A percentile compares a stretch with the other conserved stretches of the same genome.
These are phyloP conservation scores for Ochotona curzoniae DNA, from an alignment of 2,113 vertebrate species.

Conservation along the genomic window DNA sequence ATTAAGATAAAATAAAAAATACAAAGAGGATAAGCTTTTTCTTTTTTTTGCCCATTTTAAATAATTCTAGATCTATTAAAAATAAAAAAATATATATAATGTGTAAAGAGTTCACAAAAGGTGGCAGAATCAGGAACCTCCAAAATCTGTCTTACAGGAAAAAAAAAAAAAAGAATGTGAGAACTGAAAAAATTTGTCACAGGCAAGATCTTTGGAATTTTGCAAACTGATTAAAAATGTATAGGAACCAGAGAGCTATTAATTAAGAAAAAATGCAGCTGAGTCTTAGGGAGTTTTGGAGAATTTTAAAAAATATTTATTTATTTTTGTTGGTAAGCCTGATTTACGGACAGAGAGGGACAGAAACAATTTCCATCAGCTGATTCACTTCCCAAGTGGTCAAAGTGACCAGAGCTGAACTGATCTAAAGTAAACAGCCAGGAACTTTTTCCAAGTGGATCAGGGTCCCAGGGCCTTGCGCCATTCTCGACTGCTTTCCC, in stretches of 20 bases:
- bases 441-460: no score
- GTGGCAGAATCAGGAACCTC: neutral
- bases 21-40: neutral
- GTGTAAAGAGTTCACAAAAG: neutral
- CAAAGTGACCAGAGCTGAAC: no score
- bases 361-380: no score
- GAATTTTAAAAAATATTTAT: neutral
- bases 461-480: no score
- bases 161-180: neutral
- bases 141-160: neutral
- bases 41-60: neutral
- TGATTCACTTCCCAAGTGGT: no score
- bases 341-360: no score
- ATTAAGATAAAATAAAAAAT: neutral
- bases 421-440: no score
- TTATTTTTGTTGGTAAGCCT: no score
- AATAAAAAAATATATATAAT: neutral
- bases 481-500: no score
- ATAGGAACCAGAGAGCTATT: neutral
- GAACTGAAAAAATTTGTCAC: neutral
- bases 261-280: neutral
- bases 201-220: neutral
- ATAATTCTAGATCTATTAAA: neutral
- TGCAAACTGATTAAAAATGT: neutral
- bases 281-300: neutral